Percentiles rank a stretch among this genome's conserved stretches.
Evolutionary conservation across 2,113 vertebrate species (phyloP).

Genomic region (Leptobrachium ailaonicum): DNA sequence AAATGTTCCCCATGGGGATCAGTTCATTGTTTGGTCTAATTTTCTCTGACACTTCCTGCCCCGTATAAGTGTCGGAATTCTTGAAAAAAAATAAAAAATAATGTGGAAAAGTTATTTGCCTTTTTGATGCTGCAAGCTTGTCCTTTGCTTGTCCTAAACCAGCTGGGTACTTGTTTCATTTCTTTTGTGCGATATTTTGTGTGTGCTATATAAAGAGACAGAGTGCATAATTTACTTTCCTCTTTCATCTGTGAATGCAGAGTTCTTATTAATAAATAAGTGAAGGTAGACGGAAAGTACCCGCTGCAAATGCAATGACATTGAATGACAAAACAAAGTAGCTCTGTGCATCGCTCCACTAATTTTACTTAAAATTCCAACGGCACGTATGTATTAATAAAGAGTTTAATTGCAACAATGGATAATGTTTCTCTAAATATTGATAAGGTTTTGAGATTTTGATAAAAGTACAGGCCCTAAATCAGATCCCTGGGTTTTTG

Average conservation of each 20-base stretch:
- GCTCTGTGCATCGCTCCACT: too few species aligned
- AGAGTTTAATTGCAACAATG: too few species aligned
- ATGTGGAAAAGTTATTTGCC: constrained; percentile 12
- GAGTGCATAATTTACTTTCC: background rate
- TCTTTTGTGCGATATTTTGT: background rate
- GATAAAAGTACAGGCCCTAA: too few species aligned
- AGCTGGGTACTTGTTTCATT: background rate
- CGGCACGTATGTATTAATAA: too few species aligned
- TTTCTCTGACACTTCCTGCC: constrained; percentile 31
- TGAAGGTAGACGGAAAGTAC: too few species aligned
- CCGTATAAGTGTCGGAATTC: constrained; percentile 4
- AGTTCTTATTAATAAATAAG: background rate
- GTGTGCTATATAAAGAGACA: background rate
- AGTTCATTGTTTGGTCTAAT: constrained; percentile 30
- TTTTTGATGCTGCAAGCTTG: constrained; percentile 14
- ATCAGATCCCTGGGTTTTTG: too few species aligned
- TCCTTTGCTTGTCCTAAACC: constrained; percentile 18
- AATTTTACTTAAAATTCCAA: too few species aligned
- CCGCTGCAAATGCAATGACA: too few species aligned
- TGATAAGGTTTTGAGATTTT: too few species aligned
- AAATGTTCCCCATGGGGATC: constrained; percentile 20
- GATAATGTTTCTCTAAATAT: too few species aligned
- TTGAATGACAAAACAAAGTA: too few species aligned
- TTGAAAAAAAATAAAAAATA: background rate
- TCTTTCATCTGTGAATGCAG: background rate